Percentiles rank a stretch among this genome's conserved stretches.
phyloP scores from a whole-genome alignment of 2,888 invertebrate species.

The Tryphoninae sp. region DNA sequence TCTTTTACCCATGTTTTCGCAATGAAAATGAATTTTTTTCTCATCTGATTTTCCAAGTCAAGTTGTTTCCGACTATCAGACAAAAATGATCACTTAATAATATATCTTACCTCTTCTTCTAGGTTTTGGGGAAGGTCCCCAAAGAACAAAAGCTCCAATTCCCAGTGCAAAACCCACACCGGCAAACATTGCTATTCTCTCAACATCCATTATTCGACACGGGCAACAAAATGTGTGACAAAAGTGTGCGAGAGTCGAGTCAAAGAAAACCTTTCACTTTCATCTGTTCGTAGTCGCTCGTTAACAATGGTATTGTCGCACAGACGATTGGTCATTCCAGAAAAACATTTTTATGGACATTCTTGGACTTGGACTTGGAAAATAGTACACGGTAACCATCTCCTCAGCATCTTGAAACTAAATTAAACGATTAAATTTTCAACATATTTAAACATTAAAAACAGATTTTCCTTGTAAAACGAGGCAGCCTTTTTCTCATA shows the following conservation, averaged over 20 bases:
- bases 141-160: slow-evolving; percentile 91
- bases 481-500: slow-evolving; percentile 2
- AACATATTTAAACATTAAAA: not conserved
- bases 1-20: too few relatives aligned
- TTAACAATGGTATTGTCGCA: not conserved
- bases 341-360: not conserved
- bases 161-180: slow-evolving; percentile 91
- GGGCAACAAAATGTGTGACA: slow-evolving; percentile 15
- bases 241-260: not conserved
- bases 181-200: slow-evolving; percentile 89
- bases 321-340: not conserved
- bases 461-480: slow-evolving; percentile 3
- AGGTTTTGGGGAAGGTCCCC: slow-evolving; percentile 88
- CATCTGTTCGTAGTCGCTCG: not conserved
- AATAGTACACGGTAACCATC: not conserved
- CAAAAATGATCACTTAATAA: not conserved
- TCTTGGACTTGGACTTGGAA: not conserved
- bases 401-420: not conserved
- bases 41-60: not conserved
- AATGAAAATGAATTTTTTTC: too few relatives aligned
- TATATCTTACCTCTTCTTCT: slow-evolving; percentile 77
- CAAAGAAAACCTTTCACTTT: not conserved
- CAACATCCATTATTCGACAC: slow-evolving; percentile 85
- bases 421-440: not conserved
- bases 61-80: not conserved